Base-by-base conservation (phyloP, 2,797 vertebrate species). In the Coilia nasus region DNA sequence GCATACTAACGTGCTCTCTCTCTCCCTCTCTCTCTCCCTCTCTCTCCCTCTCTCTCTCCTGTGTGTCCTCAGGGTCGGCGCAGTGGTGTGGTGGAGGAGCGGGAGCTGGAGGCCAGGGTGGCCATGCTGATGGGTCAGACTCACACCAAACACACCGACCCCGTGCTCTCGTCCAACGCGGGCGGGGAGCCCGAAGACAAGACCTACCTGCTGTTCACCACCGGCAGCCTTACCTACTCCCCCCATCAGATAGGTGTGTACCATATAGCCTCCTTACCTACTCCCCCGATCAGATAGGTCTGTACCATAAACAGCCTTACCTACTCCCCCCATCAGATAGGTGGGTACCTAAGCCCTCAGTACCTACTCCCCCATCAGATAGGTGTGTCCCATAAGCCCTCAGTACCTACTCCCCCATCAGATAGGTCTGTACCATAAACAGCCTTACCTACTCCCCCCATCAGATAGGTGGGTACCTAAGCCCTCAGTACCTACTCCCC, bases 161-260 rank as follows among this genome's bases (percentile, higher is more conserved):
- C 91, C 88, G 87, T 95, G 59, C 92, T 95, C 4, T 85, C 90
- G 78, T 87, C 93, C 19, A 90, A 91, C 6, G 89, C 93, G 64
- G 75, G 91, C 0, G 95, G 94, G 64, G 95, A 93, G 12, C 87
- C 83, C 31, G 93, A 95, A 87, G 95, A 95, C 90, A 97, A 94
- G 90, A 99, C 98, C 0, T 99, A 98, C 88, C 94, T 99, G 85
- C 96, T 99, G 92, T 99, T 99, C 93, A 99, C 98, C 93, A 99
- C 97, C 0, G 98, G 98, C 89, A 98, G 97, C 95, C 98, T 98
- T 92, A 99, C 98, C 17, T 99, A 98, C 92, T 97, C 98, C 0
- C 98, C 98, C 0, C 98, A 99, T 92, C 98, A 99, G 94, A 99
- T 99, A 88, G 98, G 98, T 99, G 94, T 83, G 86, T 25, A 2